phyloP scores from a whole-genome alignment of 37 sponge, comb jelly and placozoan genomes.

The Ephydatia muelleri region DNA sequence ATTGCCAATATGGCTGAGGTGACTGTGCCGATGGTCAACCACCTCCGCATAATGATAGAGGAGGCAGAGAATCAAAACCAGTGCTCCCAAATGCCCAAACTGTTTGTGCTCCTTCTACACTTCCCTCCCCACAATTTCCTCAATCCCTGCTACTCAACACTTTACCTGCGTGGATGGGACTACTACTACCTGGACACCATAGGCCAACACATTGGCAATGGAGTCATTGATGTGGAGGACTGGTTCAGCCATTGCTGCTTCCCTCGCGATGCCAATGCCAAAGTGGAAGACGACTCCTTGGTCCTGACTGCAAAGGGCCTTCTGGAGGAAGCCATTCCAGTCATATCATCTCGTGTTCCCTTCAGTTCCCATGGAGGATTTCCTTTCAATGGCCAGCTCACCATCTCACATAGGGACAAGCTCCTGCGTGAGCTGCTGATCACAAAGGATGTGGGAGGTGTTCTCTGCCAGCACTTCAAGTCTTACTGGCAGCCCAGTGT shows the following conservation, averaged over 20 bases:
- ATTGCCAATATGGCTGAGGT: conserved; percentile 68
- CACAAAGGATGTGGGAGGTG: conserved; percentile 44
- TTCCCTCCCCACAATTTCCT: conserved; percentile 77
- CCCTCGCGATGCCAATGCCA: background rate
- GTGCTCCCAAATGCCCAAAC: conserved; percentile 10
- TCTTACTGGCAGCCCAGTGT: conserved; percentile 73
- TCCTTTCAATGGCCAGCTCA: conserved; percentile 45
- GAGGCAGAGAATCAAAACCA: conserved; percentile 54
- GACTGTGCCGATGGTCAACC: conserved; percentile 66
- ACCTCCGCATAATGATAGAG: conserved; percentile 80
- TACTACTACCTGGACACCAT: conserved; percentile 83
- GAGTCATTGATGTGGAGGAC: conserved; percentile 52
- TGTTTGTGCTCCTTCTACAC: conserved; percentile 84
- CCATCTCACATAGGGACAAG: conserved; percentile 24
- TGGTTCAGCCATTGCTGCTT: conserved; percentile 68
- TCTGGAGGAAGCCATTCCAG: conserved; percentile 42
- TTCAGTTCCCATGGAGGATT: conserved; percentile 26
- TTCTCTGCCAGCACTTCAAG: conserved; percentile 66
- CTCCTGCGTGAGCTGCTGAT: conserved; percentile 43
- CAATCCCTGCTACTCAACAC: conserved; percentile 79
- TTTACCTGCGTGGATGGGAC: conserved; percentile 91
- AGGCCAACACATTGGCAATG: conserved; percentile 30
- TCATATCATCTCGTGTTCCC: conserved; percentile 32
- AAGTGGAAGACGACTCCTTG: background rate
- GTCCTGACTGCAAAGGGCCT: conserved; percentile 16